Evolutionary conservation across 2,888 invertebrate species (phyloP).

Genomic region (Microchrysa polita): DNA sequence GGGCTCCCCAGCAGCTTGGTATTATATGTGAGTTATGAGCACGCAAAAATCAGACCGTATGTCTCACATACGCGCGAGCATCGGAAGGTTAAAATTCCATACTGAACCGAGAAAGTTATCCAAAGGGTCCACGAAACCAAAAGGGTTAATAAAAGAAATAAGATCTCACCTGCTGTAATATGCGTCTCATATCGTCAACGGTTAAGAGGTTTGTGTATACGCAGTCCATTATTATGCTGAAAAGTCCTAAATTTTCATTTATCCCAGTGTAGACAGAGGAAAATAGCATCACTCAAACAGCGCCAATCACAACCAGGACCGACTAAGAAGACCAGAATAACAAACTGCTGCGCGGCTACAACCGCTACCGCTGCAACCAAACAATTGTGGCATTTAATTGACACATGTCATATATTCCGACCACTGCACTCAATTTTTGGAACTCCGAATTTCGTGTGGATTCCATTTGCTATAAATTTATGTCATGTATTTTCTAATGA

Average conservation of each 20-base stretch:
- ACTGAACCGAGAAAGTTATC: too few species aligned
- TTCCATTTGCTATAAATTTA: conserved; percentile 1
- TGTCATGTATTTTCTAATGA: too few species aligned
- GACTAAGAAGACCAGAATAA: too few species aligned
- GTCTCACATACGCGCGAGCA: too few species aligned
- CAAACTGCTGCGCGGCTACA: background rate
- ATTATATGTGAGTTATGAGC: too few species aligned
- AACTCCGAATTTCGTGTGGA: conserved; percentile 3
- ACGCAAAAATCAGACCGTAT: too few species aligned
- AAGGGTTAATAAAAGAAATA: too few species aligned
- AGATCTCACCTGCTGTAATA: conserved; percentile 55
- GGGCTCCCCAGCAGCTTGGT: too few species aligned
- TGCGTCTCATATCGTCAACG: conserved; percentile 53
- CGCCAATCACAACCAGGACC: too few species aligned
- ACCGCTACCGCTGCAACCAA: background rate
- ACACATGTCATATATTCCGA: background rate
- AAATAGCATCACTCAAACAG: background rate
- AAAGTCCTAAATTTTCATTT: background rate
- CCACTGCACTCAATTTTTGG: background rate
- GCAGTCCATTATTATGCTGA: conserved; percentile 52
- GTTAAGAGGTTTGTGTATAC: conserved; percentile 52
- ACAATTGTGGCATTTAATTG: background rate
- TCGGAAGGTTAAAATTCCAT: too few species aligned
- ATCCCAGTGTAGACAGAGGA: background rate
- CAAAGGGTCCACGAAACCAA: too few species aligned